Conservation (phyloP, 1,140 invertebrate genomes). For the Trichonephila clavipes region DNA sequence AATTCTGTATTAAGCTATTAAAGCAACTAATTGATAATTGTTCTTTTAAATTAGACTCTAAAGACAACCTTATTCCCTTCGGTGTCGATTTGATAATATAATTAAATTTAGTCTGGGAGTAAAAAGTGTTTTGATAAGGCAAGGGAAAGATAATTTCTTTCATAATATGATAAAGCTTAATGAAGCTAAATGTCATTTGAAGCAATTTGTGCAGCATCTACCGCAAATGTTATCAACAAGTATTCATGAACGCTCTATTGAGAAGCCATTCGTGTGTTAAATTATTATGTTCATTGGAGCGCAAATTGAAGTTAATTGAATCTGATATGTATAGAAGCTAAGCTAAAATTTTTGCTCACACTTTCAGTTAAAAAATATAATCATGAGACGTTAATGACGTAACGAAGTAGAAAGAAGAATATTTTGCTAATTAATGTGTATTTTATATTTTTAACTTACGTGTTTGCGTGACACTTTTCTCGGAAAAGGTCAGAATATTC, state of each 20-base stretch:
- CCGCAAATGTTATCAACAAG: constrained; percentile 8
- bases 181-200: not conserved
- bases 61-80: too few relatives aligned
- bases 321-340: not conserved
- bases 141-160: not conserved
- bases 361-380: not conserved
- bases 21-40: too few relatives aligned
- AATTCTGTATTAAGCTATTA: too few relatives aligned
- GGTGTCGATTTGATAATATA: too few relatives aligned
- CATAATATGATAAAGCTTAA: not conserved
- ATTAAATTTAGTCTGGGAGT: too few relatives aligned
- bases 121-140: too few relatives aligned
- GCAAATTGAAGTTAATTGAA: not conserved
- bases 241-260: not conserved
- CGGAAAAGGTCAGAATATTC: too few relatives aligned
- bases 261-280: not conserved
- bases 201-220: not conserved
- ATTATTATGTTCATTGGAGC: not conserved
- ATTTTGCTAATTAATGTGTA: not conserved
- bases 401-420: not conserved
- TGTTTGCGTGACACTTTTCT: too few relatives aligned
- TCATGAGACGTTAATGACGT: not conserved
- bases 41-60: too few relatives aligned
- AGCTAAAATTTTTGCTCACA: not conserved
- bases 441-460: not conserved